phyloP scores from a whole-genome alignment of 2,113 vertebrate species.

The Corydoras maculifer region DNA sequence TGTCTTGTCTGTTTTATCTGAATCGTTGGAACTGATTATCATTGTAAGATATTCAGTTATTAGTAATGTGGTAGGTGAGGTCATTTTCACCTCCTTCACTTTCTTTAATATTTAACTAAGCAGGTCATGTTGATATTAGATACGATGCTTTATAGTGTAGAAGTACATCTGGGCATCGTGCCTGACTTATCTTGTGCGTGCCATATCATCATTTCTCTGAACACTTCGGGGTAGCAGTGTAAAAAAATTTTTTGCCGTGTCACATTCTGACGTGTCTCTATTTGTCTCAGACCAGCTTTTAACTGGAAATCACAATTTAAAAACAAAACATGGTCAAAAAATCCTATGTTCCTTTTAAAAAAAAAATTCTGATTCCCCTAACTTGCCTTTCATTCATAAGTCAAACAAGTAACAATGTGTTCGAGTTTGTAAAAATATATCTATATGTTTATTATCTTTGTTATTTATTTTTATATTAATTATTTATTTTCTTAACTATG shows the following conservation, averaged over 20 bases:
- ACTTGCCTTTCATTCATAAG: no score
- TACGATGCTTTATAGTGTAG: neutral
- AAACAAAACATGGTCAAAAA: no score
- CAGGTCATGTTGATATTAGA: conserved; percentile 17
- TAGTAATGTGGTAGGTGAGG: conserved; percentile 3
- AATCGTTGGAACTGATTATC: conserved; percentile 5
- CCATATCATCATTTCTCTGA: conserved; percentile 13
- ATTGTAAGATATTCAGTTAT: conserved; percentile 12
- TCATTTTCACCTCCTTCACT: neutral
- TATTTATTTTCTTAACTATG: no score
- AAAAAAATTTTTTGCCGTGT: conserved; percentile 47
- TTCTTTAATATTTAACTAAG: conserved; percentile 17
- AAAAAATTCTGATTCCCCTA: no score
- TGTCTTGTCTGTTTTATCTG: conserved; percentile 5
- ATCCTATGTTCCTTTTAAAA: no score
- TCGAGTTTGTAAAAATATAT: no score
- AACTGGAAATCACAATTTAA: no score
- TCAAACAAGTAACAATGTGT: no score
- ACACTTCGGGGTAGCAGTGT: conserved; percentile 54
- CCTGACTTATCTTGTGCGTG: conserved; percentile 11
- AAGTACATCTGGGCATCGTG: conserved; percentile 1
- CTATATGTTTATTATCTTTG: no score
- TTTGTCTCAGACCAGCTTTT: conserved; percentile 29
- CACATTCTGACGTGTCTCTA: conserved; percentile 48
- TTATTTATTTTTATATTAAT: no score